Base-by-base conservation (phyloP, 1,140 invertebrate genomes). In the Geopemphigus sp. region DNA sequence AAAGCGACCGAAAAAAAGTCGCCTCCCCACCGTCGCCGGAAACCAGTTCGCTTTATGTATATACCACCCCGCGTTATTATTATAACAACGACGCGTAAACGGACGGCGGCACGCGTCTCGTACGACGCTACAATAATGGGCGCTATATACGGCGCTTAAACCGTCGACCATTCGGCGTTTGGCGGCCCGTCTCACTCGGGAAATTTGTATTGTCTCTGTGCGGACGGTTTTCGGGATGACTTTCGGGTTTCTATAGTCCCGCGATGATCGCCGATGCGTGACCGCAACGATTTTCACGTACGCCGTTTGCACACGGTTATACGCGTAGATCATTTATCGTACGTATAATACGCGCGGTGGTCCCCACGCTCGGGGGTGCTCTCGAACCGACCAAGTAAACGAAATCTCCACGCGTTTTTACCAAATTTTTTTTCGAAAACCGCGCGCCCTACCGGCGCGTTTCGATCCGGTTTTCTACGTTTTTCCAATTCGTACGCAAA, bases 21-120 rank as follows among this genome's bases (percentile, higher is more conserved):
- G 63, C 64, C 22, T 3, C 32, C 32, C 8, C 8, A 39, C 24
- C 47, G 47, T 19, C 22, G 39, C 73, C 73, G 73, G 73, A 78
- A 78, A 78, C 73, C 73, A 78, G 73, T 78, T 78, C 56, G 15
- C 22, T 59, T 74, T 29, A n/a, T 29, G 24, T 29, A 8, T 29
- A 17, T 53, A n/a, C n/a, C n/a, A n/a, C 45, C 26, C 45, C 47
- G 47, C 15, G 1, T 24, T 6, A 12, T 17, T 19, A 54, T 53
- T 19, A 53, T 53, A 70, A 6, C 47, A 47, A 45, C 45, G n/a
- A n/a, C n/a, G n/a, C n/a, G n/a, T n/a, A n/a, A 47, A 29, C 22
- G 39, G 39, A 66, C 22, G n/a, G n/a, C 22, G 64, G 64, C 64
- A 68, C 64, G 64, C 64, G 64, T 68, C 64, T 47, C n/a, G 22